Conservation (phyloP, 2,888 invertebrate species). For the Lacanobia wlatinum region DNA sequence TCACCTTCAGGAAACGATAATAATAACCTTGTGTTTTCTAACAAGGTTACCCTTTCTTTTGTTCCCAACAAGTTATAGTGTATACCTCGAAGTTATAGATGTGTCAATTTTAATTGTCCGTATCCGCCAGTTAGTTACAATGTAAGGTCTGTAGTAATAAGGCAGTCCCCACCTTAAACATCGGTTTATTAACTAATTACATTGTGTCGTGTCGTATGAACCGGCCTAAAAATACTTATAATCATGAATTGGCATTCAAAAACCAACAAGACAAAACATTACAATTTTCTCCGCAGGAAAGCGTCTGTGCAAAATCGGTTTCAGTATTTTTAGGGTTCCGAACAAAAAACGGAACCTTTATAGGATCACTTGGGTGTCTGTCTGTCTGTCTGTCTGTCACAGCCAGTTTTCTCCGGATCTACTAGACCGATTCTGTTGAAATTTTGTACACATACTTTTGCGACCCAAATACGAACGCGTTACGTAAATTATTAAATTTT, state of each 20-base stretch:
- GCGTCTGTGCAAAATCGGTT: neutral
- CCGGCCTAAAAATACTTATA: neutral
- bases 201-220: neutral
- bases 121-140: conserved; percentile 25
- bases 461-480: too few species aligned
- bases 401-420: too few species aligned
- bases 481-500: too few species aligned
- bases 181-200: neutral
- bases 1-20: conserved; percentile 8
- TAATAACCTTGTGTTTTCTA: neutral
- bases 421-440: too few species aligned
- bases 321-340: neutral
- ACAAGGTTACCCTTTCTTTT: conserved; percentile 3
- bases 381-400: too few species aligned
- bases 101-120: conserved; percentile 19
- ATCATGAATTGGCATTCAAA: neutral
- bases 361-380: too few species aligned
- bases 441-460: too few species aligned
- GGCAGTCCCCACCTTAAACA: neutral
- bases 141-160: conserved; percentile 4
- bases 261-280: neutral
- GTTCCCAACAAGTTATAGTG: neutral
- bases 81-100: neutral
- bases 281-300: neutral
- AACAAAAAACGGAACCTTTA: too few species aligned